phyloP scores from a whole-genome alignment of 2,113 vertebrate species.

The Arizona elegans region DNA sequence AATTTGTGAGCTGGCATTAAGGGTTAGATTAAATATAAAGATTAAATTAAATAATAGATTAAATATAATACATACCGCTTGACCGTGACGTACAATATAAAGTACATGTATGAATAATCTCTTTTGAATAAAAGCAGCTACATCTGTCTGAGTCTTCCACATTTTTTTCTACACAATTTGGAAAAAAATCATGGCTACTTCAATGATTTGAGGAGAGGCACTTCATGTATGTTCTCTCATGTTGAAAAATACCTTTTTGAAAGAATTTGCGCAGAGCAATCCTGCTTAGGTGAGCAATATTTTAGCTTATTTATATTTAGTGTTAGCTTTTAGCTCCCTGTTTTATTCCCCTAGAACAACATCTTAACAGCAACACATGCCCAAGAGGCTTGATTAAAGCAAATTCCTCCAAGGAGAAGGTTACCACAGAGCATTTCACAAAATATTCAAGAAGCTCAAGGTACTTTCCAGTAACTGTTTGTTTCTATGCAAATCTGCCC shows the following conservation, averaged over 20 bases:
- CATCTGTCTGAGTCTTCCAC: not conserved
- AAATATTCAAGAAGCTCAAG: conserved; percentile 29
- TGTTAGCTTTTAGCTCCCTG: conserved; percentile 9
- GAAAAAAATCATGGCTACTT: not conserved
- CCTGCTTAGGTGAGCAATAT: not conserved
- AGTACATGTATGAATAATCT: not conserved
- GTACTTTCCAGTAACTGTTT: conserved; percentile 9
- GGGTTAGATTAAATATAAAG: not conserved
- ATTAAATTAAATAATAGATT: not conserved
- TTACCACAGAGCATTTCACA: conserved; percentile 3
- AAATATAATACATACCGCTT: not conserved
- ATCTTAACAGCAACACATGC: conserved; percentile 25
- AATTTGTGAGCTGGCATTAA: not conserved
- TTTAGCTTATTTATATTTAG: not conserved
- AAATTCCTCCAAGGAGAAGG: conserved; percentile 41
- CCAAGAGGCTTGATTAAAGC: conserved; percentile 56
- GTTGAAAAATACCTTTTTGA: not conserved
- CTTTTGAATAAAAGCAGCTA: not conserved
- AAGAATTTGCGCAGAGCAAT: not conserved
- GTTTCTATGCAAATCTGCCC: not conserved
- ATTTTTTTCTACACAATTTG: not conserved
- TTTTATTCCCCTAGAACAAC: conserved; percentile 31
- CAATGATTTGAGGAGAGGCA: not conserved
- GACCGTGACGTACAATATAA: not conserved
- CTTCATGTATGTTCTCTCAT: not conserved